Percentiles rank a stretch among this genome's conserved stretches.
These are phyloP conservation scores for Baccha elongata DNA, from an alignment of 2,888 invertebrate species.

Conservation along the genomic window DNA sequence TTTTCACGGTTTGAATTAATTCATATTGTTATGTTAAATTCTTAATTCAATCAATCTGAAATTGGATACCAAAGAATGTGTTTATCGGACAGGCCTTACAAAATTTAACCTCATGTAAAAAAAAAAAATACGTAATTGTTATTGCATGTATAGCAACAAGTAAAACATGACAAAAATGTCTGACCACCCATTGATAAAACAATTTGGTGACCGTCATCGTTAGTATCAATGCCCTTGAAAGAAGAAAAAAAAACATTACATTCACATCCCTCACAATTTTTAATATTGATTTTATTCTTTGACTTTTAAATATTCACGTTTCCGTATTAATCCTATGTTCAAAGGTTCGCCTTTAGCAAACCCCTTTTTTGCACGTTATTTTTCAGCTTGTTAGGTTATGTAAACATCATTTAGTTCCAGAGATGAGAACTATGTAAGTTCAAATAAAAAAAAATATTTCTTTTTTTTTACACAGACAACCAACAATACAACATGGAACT, in stretches of 20 bases:
- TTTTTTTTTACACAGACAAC: constrained; percentile 40
- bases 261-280: constrained; percentile 1
- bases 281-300: constrained; percentile 52
- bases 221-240: constrained; percentile 13
- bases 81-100: background rate
- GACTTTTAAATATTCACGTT: constrained; percentile 27
- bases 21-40: background rate
- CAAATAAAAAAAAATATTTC: background rate
- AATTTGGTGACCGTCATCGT: constrained; percentile 37
- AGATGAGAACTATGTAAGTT: background rate
- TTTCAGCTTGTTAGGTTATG: constrained; percentile 31
- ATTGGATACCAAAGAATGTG: background rate
- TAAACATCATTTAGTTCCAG: constrained; percentile 5
- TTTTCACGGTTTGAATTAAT: too few relatives aligned
- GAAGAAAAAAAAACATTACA: background rate
- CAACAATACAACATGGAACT: constrained; percentile 80
- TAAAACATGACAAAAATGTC: constrained; percentile 32
- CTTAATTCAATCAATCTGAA: background rate
- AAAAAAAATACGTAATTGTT: constrained; percentile 41
- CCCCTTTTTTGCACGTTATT: background rate
- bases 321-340: constrained; percentile 36
- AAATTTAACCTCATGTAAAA: constrained; percentile 9
- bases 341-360: too few relatives aligned
- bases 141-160: constrained; percentile 51
- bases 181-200: constrained; percentile 44